phyloP scores from a whole-genome alignment of 1,140 invertebrate species.

The Drosophila orena region DNA sequence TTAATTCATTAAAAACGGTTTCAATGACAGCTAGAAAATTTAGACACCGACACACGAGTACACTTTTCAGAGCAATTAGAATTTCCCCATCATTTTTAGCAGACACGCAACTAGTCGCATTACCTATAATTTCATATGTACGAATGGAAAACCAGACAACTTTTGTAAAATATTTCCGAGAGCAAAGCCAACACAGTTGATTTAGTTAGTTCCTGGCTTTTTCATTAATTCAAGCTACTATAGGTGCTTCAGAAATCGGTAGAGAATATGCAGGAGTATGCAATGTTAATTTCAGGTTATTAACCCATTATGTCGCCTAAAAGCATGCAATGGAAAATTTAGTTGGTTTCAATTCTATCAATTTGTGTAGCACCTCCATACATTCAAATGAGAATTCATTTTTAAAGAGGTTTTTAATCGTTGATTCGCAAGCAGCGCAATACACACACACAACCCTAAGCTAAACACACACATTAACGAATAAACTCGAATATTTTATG shows the following conservation, averaged over 20 bases:
- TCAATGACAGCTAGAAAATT: constrained; percentile 60
- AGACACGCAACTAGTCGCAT: constrained; percentile 36
- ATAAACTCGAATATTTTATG: constrained; percentile 35
- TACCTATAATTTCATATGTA: constrained; percentile 37
- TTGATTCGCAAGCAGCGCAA: constrained; percentile 46
- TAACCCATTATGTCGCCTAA: too few relatives aligned
- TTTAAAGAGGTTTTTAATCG: constrained; percentile 5
- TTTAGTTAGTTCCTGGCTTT: constrained; percentile 17
- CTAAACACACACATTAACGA: constrained; percentile 1
- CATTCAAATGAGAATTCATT: not conserved
- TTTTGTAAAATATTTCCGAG: constrained; percentile 72
- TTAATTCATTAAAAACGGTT: constrained; percentile 65
- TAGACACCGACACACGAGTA: constrained; percentile 32
- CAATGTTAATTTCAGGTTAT: too few relatives aligned
- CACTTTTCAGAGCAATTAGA: constrained; percentile 31
- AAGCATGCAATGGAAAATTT: not conserved
- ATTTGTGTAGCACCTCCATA: not conserved
- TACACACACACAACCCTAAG: constrained; percentile 5
- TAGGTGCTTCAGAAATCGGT: not conserved
- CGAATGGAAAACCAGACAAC: constrained; percentile 31
- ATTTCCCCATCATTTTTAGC: constrained; percentile 2
- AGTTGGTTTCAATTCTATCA: not conserved
- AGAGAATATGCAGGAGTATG: not conserved
- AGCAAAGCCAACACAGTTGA: constrained; percentile 5
- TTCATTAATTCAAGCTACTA: not conserved